These are phyloP conservation scores for Acanthurus leucopareius DNA, from an alignment of 2,797 vertebrate species.

Conservation along the genomic window DNA sequence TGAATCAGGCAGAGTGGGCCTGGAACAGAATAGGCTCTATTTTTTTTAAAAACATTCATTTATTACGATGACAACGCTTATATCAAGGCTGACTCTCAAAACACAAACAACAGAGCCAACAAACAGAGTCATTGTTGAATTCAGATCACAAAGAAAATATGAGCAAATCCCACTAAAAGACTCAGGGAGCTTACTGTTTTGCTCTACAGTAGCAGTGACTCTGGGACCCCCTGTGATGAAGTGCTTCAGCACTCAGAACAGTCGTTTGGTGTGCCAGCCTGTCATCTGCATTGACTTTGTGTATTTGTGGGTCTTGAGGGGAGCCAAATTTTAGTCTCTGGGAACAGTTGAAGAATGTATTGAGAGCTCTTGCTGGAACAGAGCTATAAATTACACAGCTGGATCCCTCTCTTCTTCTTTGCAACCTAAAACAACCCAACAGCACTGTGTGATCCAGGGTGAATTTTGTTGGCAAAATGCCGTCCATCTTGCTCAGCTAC, in stretches of 20 bases:
- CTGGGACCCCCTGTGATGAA: slow-evolving; percentile 39
- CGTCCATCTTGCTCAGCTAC: neutral
- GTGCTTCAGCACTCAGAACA: slow-evolving; percentile 33
- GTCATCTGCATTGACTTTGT: slow-evolving; percentile 47
- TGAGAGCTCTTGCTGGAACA: slow-evolving; percentile 25
- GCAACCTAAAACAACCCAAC: slow-evolving; percentile 1
- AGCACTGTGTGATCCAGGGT: slow-evolving; percentile 4
- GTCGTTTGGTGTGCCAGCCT: slow-evolving; percentile 29
- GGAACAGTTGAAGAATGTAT: slow-evolving; percentile 51
- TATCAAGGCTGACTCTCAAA: neutral
- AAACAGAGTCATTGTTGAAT: neutral
- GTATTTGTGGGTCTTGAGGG: slow-evolving; percentile 44
- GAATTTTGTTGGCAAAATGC: slow-evolving; percentile 1
- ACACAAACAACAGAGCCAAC: no score
- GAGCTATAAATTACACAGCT: slow-evolving; percentile 57
- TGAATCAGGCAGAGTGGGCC: no score
- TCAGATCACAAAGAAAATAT: neutral
- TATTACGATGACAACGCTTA: neutral
- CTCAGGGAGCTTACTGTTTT: neutral
- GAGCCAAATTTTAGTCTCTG: slow-evolving; percentile 30
- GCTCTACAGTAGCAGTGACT: neutral
- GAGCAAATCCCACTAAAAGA: slow-evolving; percentile 5
- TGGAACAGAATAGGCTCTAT: no score
- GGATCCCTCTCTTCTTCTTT: slow-evolving; percentile 21
- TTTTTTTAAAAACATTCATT: no score